phyloP scores from a whole-genome alignment of 2,113 vertebrate genomes.

The Pelmatolapia mariae region DNA sequence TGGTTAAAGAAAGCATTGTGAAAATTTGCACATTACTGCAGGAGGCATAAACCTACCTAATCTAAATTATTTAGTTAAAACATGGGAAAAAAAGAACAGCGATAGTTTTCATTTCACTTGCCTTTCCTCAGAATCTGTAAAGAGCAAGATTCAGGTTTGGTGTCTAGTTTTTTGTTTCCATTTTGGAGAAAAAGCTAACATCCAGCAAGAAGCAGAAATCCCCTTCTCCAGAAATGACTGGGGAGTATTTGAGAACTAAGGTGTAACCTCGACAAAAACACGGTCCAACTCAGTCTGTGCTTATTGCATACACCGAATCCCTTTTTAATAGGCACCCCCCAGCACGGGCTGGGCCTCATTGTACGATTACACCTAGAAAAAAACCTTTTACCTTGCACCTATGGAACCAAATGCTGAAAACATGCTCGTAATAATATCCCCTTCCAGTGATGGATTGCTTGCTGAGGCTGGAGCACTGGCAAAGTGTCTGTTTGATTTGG shows the following conservation, averaged over 20 bases:
- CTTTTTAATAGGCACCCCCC: not conserved
- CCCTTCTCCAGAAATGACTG: not conserved
- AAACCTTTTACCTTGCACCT: conserved; percentile 9
- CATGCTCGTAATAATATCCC: conserved; percentile 32
- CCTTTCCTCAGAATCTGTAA: not conserved
- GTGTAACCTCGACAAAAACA: not conserved
- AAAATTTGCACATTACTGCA: not conserved
- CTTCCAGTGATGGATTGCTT: conserved; percentile 42
- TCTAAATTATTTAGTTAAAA: not conserved
- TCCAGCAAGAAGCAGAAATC: not conserved
- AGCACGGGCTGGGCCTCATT: not conserved
- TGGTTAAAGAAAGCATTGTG: not conserved
- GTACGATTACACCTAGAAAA: not conserved
- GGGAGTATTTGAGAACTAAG: not conserved
- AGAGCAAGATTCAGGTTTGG: not conserved
- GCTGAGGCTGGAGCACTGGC: conserved; percentile 46
- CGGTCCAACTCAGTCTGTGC: not conserved
- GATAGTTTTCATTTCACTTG: not conserved
- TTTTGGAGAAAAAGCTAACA: not conserved
- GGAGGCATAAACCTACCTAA: not conserved
- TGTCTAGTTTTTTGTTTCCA: not conserved
- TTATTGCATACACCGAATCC: not conserved
- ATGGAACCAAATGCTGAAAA: conserved; percentile 26
- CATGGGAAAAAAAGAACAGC: not conserved
- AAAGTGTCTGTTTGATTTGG: conserved; percentile 64